A percentile compares a stretch with the other conserved stretches of the same genome.
phyloP scores from a whole-genome alignment of 2,113 vertebrate genomes.

The Gymnocephalus cernua region DNA sequence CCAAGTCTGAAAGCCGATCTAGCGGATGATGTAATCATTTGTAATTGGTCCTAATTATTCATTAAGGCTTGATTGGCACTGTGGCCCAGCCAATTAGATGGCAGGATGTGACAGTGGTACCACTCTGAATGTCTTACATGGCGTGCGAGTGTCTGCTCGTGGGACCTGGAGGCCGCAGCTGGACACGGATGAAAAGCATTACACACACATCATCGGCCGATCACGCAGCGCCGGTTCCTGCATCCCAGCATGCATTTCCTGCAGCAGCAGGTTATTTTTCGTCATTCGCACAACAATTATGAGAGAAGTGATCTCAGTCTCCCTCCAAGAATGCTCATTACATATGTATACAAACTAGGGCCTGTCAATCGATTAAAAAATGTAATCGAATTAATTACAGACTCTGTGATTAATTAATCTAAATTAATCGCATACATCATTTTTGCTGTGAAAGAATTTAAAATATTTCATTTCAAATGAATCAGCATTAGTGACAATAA shows the following conservation, averaged over 20 bases:
- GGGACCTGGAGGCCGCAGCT: neutral
- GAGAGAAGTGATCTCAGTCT: too few species aligned
- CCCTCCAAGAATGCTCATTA: too few species aligned
- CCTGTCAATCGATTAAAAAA: too few species aligned
- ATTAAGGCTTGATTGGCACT: constrained; percentile 51
- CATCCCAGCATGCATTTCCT: constrained; percentile 16
- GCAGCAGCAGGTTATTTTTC: neutral
- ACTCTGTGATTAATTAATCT: too few species aligned
- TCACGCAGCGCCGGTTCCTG: neutral
- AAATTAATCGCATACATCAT: too few species aligned
- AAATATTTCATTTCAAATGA: too few species aligned
- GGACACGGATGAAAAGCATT: neutral
- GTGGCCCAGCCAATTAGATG: constrained; percentile 57
- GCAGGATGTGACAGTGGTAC: constrained; percentile 22
- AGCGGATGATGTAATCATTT: constrained; percentile 74
- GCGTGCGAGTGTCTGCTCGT: neutral
- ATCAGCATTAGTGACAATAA: too few species aligned
- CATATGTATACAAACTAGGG: too few species aligned
- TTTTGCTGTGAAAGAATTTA: too few species aligned
- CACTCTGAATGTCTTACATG: neutral
- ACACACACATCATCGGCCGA: neutral
- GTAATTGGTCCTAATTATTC: constrained; percentile 61
- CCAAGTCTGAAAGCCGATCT: constrained; percentile 33
- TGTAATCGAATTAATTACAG: too few species aligned
- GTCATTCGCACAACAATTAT: too few species aligned